Evolutionary conservation across 2,888 invertebrate species (phyloP).

Genomic region (Pseudococcus longispinus): DNA sequence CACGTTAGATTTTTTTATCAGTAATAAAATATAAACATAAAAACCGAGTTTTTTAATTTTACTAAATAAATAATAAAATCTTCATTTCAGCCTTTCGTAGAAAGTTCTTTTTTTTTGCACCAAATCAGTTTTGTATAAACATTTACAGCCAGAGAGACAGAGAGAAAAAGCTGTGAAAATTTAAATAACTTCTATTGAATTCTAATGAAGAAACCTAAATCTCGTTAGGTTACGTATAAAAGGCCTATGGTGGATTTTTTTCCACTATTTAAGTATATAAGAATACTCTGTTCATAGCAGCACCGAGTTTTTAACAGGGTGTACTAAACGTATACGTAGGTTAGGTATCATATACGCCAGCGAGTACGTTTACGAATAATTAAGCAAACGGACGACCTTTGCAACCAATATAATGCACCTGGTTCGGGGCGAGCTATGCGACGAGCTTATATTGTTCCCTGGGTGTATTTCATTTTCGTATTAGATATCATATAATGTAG

Average conservation of each 20-base stretch:
- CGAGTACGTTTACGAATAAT: neutral
- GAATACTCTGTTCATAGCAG: neutral
- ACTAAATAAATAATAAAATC: constrained; percentile 34
- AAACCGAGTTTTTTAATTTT: constrained; percentile 28
- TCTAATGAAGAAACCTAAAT: constrained; percentile 26
- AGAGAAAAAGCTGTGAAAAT: neutral
- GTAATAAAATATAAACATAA: constrained; percentile 42
- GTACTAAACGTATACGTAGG: neutral
- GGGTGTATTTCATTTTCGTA: constrained; percentile 24
- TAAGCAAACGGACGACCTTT: constrained; percentile 35
- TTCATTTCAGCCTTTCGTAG: constrained; percentile 20
- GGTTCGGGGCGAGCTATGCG: constrained; percentile 29
- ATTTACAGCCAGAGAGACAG: neutral
- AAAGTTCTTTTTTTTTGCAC: neutral
- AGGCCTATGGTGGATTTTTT: neutral
- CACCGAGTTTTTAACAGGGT: neutral
- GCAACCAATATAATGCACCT: constrained; percentile 39
- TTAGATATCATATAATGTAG: constrained; percentile 28
- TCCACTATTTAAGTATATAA: neutral
- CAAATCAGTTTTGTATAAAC: neutral
- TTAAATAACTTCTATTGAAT: constrained; percentile 34
- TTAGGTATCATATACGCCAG: neutral
- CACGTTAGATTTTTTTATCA: constrained; percentile 37
- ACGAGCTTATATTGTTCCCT: constrained; percentile 21
- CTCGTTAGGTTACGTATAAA: neutral